Base-by-base conservation (phyloP, 1,140 invertebrate species). In the Leptoteleia sp. region DNA sequence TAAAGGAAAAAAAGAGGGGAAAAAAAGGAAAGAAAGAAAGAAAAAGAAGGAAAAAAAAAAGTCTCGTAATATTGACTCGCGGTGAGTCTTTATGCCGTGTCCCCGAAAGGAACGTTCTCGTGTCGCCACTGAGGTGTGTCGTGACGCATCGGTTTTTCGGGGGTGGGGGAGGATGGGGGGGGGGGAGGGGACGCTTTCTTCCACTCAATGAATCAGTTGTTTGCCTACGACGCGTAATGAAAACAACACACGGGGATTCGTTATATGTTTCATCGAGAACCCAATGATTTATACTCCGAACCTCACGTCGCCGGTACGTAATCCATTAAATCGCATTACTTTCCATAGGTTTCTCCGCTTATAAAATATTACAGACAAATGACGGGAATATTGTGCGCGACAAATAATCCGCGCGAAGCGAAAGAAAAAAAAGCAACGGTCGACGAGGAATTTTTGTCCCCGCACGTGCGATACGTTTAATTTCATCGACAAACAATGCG, bases 311-410 rank as follows among this genome's bases (percentile, higher is more conserved):
- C 43, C 29, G 42, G 12, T 59, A 19, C 35, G 52, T 75, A 65
- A 65, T 75, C 54, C 71, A 76, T 76, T 76, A 76, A 67, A 67
- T 31, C 45, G 54, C 54, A 38, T 54, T 67, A 76, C 35, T 61
- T 52, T 75, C 45, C 29, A 54, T 29, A 22, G 2, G 11, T 59
- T 59, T 38, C 45, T 12, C 25, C 6, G 35, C n/a, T n/a, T n/a
- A 0, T 61, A 54, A 76, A 76, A 61, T 67, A 61, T 67, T 59
- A 40, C 13, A 11, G 35, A 75, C 43, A 64, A 65, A 65, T 59
- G 50, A 75, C 52, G 45, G 19, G 43, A 59, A 75, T 65, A 65
- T 75, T 73, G 64, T 43, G 64, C 3, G 57, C 9, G 43, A 33
- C 22, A 62, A 54, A 54, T 73, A 73, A 64, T 40, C 33, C 57